phyloP scores from a whole-genome alignment of 1,140 invertebrate genomes.

The Galleria mellonella region DNA sequence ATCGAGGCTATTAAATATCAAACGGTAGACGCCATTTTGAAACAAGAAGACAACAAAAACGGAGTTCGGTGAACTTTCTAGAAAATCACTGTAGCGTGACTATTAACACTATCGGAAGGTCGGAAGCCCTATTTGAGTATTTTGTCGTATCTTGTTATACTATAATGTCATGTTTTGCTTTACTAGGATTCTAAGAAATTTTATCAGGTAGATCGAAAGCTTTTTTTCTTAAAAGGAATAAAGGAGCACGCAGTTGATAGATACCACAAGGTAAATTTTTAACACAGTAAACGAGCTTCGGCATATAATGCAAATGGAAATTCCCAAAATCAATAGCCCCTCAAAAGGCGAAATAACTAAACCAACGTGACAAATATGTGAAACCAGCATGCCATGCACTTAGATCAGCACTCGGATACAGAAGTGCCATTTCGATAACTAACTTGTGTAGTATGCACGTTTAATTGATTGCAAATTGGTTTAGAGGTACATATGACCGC shows the following conservation, averaged over 20 bases:
- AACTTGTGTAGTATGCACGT: background rate
- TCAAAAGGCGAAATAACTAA: too few species aligned
- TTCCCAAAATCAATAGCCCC: too few species aligned
- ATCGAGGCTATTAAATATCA: slow-evolving; percentile 1
- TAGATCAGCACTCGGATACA: background rate
- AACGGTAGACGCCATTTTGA: background rate
- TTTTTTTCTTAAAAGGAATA: too few species aligned
- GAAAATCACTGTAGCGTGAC: slow-evolving; percentile 16
- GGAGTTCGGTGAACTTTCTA: slow-evolving; percentile 18
- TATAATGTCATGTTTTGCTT: too few species aligned
- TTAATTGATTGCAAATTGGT: slow-evolving; percentile 1
- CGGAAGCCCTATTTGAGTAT: slow-evolving; percentile 1
- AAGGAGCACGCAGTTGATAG: too few species aligned
- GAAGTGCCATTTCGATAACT: too few species aligned
- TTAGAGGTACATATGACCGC: background rate
- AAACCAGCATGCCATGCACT: background rate
- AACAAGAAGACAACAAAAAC: slow-evolving; percentile 4
- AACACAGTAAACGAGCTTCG: too few species aligned
- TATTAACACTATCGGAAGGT: slow-evolving; percentile 4
- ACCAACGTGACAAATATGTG: too few species aligned
- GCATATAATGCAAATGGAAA: too few species aligned
- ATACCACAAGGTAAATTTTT: too few species aligned
- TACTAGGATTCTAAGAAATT: too few species aligned
- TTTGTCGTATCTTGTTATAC: slow-evolving; percentile 5
- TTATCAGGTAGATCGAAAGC: too few species aligned